These are phyloP conservation scores for Zhengitettix transpicula DNA, from an alignment of 2,888 invertebrate genomes.

Conservation along the genomic window DNA sequence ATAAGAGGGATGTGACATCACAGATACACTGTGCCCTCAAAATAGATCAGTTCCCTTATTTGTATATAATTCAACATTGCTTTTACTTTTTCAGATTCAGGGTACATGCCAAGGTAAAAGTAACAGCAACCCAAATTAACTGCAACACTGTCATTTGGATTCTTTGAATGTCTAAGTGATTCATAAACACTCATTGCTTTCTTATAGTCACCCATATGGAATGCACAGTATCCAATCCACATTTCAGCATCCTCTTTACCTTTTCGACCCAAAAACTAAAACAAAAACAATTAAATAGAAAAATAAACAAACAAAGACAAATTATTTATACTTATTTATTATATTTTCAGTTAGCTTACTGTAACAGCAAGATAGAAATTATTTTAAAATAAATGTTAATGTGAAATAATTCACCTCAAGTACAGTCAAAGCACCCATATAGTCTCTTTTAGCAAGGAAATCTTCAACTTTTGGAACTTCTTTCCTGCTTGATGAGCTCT, in stretches of 20 bases:
- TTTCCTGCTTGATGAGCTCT: constrained; percentile 21
- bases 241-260: constrained; percentile 20
- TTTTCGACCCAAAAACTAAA: constrained; percentile 15
- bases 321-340: not conserved
- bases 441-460: constrained; percentile 77
- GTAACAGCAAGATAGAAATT: not conserved
- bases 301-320: not conserved
- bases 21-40: too few species aligned
- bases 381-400: not conserved
- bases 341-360: too few species aligned
- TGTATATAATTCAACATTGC: too few species aligned
- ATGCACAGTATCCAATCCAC: constrained; percentile 92
- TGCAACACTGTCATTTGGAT: constrained; percentile 40
- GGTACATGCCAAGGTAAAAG: constrained; percentile 80
- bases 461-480: constrained; percentile 72
- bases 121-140: constrained; percentile 85
- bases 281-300: not conserved
- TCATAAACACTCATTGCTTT: constrained; percentile 59
- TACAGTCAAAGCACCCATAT: constrained; percentile 83
- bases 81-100: constrained; percentile 43
- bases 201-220: constrained; percentile 88
- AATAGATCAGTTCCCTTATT: too few species aligned
- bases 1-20: too few species aligned
- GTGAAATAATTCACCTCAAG: constrained; percentile 50
- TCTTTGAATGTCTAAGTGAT: constrained; percentile 27